Conservation (phyloP, 2,113 vertebrate species). For the Perccottus glenii region DNA sequence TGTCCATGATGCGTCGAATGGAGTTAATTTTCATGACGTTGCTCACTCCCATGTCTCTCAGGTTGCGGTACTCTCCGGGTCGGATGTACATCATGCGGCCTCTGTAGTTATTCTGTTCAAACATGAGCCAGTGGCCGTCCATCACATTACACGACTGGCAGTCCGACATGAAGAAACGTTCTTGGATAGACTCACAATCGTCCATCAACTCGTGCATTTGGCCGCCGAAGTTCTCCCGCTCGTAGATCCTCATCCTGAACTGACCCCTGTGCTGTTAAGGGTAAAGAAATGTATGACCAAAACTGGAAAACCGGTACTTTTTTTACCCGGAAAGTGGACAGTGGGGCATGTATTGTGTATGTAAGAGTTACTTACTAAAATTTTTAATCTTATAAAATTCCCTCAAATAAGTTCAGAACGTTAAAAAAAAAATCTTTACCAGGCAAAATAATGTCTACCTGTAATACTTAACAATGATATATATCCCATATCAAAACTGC, state of each 20-base stretch:
- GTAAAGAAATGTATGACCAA: not conserved
- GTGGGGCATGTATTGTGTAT: no score
- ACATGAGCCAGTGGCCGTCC: conserved; percentile 76
- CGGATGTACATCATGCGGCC: conserved; percentile 72
- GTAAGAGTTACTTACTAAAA: no score
- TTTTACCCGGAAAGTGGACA: no score
- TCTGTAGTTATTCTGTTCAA: conserved; percentile 72
- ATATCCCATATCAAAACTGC: no score
- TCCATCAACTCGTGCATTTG: conserved; percentile 68
- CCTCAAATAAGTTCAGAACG: no score
- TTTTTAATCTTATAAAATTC: no score
- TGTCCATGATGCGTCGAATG: conserved; percentile 76
- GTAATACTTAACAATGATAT: no score
- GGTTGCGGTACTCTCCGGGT: conserved; percentile 72
- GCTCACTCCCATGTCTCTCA: conserved; percentile 53
- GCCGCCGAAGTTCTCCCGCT: conserved; percentile 74
- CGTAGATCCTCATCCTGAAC: conserved; percentile 77
- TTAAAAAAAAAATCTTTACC: no score
- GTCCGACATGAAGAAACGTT: conserved; percentile 64
- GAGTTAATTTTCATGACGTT: conserved; percentile 59
- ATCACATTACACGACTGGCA: conserved; percentile 72
- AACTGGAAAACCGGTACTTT: no score
- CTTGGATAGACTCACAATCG: conserved; percentile 68
- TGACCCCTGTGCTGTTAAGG: conserved; percentile 69
- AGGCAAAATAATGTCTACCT: no score